phyloP scores from a whole-genome alignment of 2,113 vertebrate species.

The Centropus bengalensis region DNA sequence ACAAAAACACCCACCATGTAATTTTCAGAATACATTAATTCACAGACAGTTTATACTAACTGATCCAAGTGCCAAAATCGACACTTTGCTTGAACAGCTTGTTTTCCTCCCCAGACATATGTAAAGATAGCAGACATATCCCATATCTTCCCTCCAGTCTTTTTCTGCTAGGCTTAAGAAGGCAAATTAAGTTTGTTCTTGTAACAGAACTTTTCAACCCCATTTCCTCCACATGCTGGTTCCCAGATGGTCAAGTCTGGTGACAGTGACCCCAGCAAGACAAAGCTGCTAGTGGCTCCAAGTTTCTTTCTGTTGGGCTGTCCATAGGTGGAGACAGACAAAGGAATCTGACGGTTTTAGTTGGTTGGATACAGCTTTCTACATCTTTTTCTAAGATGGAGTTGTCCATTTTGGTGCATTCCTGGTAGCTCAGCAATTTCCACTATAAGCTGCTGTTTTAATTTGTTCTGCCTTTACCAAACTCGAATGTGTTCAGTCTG shows the following conservation, averaged over 20 bases:
- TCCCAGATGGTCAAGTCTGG: rapidly evolving
- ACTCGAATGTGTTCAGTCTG: background rate
- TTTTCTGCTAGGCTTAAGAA: background rate
- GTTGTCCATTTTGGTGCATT: background rate
- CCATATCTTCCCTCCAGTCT: background rate
- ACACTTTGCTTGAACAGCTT: background rate
- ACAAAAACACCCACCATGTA: background rate
- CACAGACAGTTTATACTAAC: background rate
- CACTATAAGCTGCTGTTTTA: constrained; percentile 7
- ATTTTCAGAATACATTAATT: background rate
- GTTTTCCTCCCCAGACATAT: background rate
- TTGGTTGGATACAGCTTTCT: background rate
- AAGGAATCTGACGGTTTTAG: background rate
- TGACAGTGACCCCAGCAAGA: background rate
- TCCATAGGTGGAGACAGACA: background rate
- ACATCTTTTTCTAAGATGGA: background rate
- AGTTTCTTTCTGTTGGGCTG: background rate
- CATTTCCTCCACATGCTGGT: background rate
- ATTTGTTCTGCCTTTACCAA: background rate
- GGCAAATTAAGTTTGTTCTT: background rate
- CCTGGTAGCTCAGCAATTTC: background rate
- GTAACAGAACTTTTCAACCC: background rate
- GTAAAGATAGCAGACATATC: background rate
- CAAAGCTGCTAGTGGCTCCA: background rate
- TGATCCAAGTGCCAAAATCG: background rate